These are phyloP conservation scores for Psilopsiagon aurifrons DNA, from an alignment of 2,113 vertebrate species.

Conservation along the genomic window DNA sequence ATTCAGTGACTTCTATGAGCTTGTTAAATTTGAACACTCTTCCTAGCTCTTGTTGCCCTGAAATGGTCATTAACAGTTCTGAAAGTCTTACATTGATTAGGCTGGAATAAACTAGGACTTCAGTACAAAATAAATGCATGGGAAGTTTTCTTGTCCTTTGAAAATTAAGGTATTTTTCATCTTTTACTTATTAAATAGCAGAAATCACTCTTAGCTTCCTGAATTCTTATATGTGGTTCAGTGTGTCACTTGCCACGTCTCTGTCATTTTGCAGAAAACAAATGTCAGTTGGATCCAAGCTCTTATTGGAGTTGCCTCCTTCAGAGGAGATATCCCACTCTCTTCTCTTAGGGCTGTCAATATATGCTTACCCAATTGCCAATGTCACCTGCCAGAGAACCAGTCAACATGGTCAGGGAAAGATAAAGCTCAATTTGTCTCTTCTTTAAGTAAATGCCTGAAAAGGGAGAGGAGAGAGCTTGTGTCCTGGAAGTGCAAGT, in stretches of 20 bases:
- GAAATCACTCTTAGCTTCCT: background rate
- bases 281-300: background rate
- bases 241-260: background rate
- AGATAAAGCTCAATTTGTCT: background rate
- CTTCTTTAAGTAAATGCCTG: background rate
- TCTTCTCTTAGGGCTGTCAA: background rate
- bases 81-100: background rate
- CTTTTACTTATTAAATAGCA: background rate
- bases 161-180: background rate
- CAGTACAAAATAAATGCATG: background rate
- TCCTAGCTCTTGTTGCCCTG: background rate
- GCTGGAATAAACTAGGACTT: background rate
- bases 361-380: background rate
- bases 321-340: background rate
- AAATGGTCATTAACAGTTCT: background rate
- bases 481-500: background rate
- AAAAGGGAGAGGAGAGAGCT: background rate
- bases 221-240: background rate
- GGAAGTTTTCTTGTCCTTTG: background rate
- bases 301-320: background rate
- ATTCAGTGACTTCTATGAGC: background rate
- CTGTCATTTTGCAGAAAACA: background rate
- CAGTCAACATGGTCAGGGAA: background rate
- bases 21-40: background rate
- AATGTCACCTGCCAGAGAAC: background rate